Base-by-base conservation (phyloP, 2,888 invertebrate species). In the Rhagophthalmus giganteus region DNA sequence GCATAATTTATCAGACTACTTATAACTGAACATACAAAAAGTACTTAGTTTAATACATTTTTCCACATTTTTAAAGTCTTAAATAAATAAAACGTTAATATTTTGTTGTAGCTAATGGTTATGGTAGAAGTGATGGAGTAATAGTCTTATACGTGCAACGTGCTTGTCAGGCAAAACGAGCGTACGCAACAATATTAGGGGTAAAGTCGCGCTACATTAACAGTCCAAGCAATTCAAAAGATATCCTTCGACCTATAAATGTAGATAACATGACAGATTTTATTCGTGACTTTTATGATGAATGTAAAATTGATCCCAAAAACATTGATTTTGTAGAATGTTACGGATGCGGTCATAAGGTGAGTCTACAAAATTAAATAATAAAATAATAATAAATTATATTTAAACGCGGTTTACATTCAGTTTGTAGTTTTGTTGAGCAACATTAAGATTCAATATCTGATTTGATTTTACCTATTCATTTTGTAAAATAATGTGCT, bases 111-210 rank as follows among this genome's bases (percentile, higher is more conserved):
- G 91, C 89, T 20, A 81, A 84, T 61, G 93, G 94, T 0, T 94
- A 93, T 66, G 87, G 85, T 0, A 83, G 93, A n/a, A 85, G 90
- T 26, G 94, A 94, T 71, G 86, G 90, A 1, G 78, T 90, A 1
- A 84, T 84, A 1, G 84, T 86, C 0, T 68, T 88, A 34, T 86
- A 85, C 63, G 69, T 94, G 9, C 93, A 94, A 71, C 86, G 84
- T 59, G 83, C 75, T 2, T 66, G 71, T n/a, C 70, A 72, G 39
- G 80, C 81, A 1, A 77, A 72, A 57, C 66, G 82, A 34, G 66
- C 74, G 2, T 83, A 83, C 59, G 79, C 79, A 3, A 76, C 77
- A 16, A 66, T 84, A 6, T 65, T 84, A 10, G 80, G 83, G 59
- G 76, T 79, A 5, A 78, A 79, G 39, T 76, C 78, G 8, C 76